Evolutionary conservation across 2,888 invertebrate genomes (phyloP), one percentile per base, ranked within the genome.

Genomic region (Synanthedon tipuliformis): DNA sequence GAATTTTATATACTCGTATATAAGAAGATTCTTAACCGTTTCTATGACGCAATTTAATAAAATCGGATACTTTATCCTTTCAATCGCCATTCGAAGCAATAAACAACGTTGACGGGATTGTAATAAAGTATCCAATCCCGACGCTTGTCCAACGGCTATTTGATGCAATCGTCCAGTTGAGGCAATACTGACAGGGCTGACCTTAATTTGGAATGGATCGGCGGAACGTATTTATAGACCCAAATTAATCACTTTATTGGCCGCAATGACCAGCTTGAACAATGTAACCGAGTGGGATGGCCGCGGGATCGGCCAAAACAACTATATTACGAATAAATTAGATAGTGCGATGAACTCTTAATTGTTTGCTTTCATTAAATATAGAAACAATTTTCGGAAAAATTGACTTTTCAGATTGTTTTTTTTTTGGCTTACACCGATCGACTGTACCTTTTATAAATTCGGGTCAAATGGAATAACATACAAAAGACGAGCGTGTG

Each of bases 181-280:
- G 16, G 49, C 49, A 18, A 23, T 23, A 49, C 23, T 16, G 12
- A 16, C 16, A 49, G 16, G 13, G 12, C 16, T 69, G 82, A 73
- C 82, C 82, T 69, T 81, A 81, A 83, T 84, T 83, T 69, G 63
- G 66, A 81, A 79, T 78, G 76, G 80, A 78, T 81, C 75, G 72
- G 71, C 69, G 70, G 73, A 70, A 75, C 73, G 77, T 73, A 78
- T 74, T 72, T 75, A 76, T 73, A 45, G 71, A 69, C 68, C 71
- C 70, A 71, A 81, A 81, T 81, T 83, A 83, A 83, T 82, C 81
- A 83, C 78, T 82, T 76, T 77, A 83, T 81, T 80, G 78, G 73
- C 72, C 73, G 72, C 80, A 78, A 79, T 75, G 73, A 70, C 66
- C 67, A 65, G 61, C 62, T 64, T 61, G 63, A 69, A 73, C 72